phyloP scores from a whole-genome alignment of 2,797 vertebrate species.

The Enteromius radiatus region DNA sequence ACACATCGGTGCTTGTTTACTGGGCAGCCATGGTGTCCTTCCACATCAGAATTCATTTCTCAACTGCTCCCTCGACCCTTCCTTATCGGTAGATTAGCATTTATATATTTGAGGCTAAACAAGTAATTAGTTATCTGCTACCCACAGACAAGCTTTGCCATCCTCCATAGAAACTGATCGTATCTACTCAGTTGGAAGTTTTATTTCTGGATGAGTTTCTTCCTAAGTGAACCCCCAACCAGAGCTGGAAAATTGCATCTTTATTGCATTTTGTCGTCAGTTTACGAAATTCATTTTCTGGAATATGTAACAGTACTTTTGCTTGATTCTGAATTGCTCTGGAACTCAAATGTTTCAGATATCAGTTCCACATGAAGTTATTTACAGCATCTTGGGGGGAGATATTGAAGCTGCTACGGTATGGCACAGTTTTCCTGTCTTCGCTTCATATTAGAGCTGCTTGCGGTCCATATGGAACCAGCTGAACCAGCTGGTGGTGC shows the following conservation, averaged over 20 bases:
- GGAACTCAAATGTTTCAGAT: not conserved
- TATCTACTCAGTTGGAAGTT: constrained; percentile 57
- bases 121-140: constrained; percentile 56
- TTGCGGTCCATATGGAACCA: too few relatives aligned
- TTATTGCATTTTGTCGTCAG: constrained; percentile 9
- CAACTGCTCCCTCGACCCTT: constrained; percentile 11
- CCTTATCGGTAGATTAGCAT: not conserved
- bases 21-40: not conserved
- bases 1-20: not conserved
- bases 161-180: constrained; percentile 54
- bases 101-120: constrained; percentile 44
- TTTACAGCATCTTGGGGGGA: not conserved
- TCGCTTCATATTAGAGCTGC: not conserved
- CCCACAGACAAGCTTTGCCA: constrained; percentile 46
- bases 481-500: too few relatives aligned
- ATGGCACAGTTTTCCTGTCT: not conserved
- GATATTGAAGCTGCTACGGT: not conserved
- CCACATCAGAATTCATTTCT: not conserved
- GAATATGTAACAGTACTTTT: not conserved
- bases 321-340: constrained; percentile 5
- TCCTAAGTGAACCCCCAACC: not conserved
- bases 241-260: constrained; percentile 20
- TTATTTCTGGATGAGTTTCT: constrained; percentile 54
- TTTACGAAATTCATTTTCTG: constrained; percentile 6
- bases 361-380: constrained; percentile 2